Evolutionary conservation across 2,888 invertebrate genomes (phyloP).

Genomic region (Julus scandinavius): DNA sequence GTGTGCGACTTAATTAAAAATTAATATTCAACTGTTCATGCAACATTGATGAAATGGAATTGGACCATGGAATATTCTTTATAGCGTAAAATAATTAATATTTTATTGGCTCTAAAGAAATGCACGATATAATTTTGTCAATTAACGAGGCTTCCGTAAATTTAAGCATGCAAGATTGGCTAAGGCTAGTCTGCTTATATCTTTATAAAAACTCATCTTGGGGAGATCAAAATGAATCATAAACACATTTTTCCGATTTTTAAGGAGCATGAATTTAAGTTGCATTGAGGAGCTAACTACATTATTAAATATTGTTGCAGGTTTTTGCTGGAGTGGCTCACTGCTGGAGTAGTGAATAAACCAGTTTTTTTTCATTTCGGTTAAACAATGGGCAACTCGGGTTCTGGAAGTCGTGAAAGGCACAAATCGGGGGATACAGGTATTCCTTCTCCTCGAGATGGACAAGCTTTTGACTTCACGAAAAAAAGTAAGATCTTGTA

Average conservation of each 20-base stretch:
- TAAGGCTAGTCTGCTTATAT: too few species aligned
- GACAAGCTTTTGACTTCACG: slow-evolving; percentile 86
- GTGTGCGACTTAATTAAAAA: too few species aligned
- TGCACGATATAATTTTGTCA: too few species aligned
- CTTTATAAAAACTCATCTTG: background rate
- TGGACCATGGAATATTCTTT: too few species aligned
- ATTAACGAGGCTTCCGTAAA: too few species aligned
- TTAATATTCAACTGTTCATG: too few species aligned
- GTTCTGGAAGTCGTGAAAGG: slow-evolving; percentile 75
- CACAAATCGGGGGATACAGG: slow-evolving; percentile 75
- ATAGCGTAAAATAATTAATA: too few species aligned
- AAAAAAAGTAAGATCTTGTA: slow-evolving; percentile 76
- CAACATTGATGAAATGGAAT: too few species aligned
- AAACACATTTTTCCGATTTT: too few species aligned
- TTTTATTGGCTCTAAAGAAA: too few species aligned
- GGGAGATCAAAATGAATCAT: background rate
- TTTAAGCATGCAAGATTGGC: too few species aligned
- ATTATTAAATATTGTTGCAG: background rate
- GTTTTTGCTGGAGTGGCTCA: background rate
- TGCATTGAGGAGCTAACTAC: background rate
- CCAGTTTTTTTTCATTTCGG: background rate
- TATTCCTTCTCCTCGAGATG: slow-evolving; percentile 73
- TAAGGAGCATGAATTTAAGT: background rate
- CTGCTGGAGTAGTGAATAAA: background rate
- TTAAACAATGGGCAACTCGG: slow-evolving; percentile 77